phyloP scores from a whole-genome alignment of 2,113 vertebrate species.

The Bettongia penicillata region DNA sequence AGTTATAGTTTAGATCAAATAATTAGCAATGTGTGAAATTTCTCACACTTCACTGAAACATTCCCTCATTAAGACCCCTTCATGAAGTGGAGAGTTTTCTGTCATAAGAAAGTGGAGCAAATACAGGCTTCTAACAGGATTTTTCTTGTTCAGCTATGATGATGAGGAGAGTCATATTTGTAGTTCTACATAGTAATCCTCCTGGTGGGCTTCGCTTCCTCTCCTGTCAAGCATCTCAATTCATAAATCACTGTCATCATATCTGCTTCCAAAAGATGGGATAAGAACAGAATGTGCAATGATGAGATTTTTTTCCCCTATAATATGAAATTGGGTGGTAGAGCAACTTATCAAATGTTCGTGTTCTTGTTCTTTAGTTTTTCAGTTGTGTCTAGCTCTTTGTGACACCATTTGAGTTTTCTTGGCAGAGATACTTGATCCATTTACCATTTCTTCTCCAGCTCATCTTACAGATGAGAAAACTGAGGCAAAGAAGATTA shows the following conservation, averaged over 20 bases:
- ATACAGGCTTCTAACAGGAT: not conserved
- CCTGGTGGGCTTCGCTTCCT: not conserved
- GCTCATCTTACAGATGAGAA: not conserved
- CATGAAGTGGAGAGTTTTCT: not conserved
- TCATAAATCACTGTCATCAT: not conserved
- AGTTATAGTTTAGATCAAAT: not conserved
- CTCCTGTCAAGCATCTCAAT: not conserved
- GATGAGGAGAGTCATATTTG: not conserved
- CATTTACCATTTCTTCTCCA: too few relatives aligned
- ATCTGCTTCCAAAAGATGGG: not conserved
- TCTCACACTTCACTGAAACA: not conserved
- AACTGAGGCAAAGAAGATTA: not conserved
- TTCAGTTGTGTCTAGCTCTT: not conserved
- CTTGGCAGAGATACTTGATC: not conserved
- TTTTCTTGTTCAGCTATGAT: not conserved
- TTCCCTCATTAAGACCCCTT: not conserved
- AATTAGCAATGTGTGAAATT: not conserved
- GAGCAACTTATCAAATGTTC: not conserved
- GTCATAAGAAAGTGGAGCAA: not conserved
- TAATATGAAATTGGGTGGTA: not conserved
- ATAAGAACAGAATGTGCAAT: not conserved
- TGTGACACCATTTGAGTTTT: not conserved
- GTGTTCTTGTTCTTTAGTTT: not conserved
- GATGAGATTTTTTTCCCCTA: not conserved
- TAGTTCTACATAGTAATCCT: not conserved